Evolutionary conservation across 2,113 vertebrate species (phyloP), one percentile per base, ranked within the genome.

Genomic region (Dromiciops gliroides): DNA sequence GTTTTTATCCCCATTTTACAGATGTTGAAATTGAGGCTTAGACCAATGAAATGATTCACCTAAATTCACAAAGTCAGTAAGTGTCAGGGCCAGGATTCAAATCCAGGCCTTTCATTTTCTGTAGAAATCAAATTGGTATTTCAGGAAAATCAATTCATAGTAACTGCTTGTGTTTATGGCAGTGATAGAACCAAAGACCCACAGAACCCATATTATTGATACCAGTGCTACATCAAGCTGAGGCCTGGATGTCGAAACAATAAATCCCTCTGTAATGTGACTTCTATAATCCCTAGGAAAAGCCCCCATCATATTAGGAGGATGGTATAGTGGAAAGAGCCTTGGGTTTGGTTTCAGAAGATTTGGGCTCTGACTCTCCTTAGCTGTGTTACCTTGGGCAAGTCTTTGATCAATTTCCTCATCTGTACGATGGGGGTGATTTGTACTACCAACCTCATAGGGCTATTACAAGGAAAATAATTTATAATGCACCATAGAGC

Each of bases 141-240:
- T 67, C 16, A 67, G 56, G 31, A 67, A 67, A 67, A 67, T 67
- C 56, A 67, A 14, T 67, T 31, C 37, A 50, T 1, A 48, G 92
- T 88, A 11, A 56, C 31, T 0, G 22, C 49, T 0, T 2, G 10
- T 9, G 2, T 8, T 8, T 26, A 7, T 0, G 60, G 44, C 1
- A 2, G 22, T 23, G 37, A 60, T 8, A 37, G 83, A 26, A 28
- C 26, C 89, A 48, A 48, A 90, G 60, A 56, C 0, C 53, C 53
- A 56, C 9, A 31, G 26, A 56, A 31, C 10, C 53, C 53, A 28
- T 56, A 26, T 56, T 56, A 56, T 28, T 56, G 53, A 25, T 22
- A 56, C 53, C 53, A n/a, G n/a, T n/a, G n/a, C n/a, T n/a, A n/a
- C n/a, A 56, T 26, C 52, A 56, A 28, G 53, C 53, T 56, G 52